These are phyloP conservation scores for Danaus chrysippus DNA, from an alignment of 2,888 invertebrate genomes.

Conservation along the genomic window DNA sequence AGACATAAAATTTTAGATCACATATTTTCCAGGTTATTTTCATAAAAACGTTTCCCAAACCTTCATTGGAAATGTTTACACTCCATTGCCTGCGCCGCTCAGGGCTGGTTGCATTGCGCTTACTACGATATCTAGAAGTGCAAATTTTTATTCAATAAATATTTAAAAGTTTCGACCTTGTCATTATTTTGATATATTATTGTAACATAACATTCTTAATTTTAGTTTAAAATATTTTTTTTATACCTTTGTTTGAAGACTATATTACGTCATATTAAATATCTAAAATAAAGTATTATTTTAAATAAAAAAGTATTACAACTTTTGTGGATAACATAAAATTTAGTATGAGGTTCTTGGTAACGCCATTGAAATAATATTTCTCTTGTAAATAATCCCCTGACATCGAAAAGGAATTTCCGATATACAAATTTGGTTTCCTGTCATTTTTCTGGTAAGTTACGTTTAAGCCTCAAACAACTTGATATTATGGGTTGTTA, in stretches of 20 bases:
- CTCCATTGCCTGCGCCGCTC: constrained; percentile 39
- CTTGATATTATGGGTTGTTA: constrained; percentile 14
- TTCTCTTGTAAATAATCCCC: constrained; percentile 36
- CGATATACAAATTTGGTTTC: constrained; percentile 36
- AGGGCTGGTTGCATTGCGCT: not conserved
- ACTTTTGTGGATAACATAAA: not conserved
- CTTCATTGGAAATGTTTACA: constrained; percentile 42
- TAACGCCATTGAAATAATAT: constrained; percentile 34
- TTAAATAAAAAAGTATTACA: no score
- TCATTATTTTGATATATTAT: no score
- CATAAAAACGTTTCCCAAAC: constrained; percentile 20
- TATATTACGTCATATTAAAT: no score
- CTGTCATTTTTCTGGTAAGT: constrained; percentile 31
- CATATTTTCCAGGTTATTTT: not conserved
- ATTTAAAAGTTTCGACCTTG: no score
- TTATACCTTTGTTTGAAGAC: no score
- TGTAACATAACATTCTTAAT: no score
- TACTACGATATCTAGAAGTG: not conserved
- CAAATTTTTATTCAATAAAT: no score
- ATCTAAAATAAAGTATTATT: no score
- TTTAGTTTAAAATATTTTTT: no score
- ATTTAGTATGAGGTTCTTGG: constrained; percentile 11
- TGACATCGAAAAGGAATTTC: constrained; percentile 36
- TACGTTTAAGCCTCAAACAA: constrained; percentile 29
- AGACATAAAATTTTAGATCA: constrained; percentile 1